phyloP scores from a whole-genome alignment of 2,797 vertebrate genomes.

The Pseudopleuronectes americanus region DNA sequence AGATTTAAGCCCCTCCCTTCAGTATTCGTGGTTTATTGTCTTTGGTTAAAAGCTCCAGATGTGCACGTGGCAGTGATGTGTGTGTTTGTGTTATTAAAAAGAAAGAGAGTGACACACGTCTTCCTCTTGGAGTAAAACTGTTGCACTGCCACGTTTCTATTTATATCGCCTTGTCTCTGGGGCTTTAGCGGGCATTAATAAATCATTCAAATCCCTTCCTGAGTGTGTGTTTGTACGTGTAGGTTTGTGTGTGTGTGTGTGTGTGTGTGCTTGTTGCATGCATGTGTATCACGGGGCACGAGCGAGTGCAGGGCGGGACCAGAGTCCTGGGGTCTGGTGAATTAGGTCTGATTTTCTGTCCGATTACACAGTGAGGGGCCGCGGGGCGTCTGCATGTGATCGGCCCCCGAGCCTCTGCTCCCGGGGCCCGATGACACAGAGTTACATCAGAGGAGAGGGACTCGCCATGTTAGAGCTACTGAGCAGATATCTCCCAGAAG shows the following conservation, averaged over 20 bases:
- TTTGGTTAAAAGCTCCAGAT: too few species aligned
- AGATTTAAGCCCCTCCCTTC: too few species aligned
- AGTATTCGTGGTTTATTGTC: too few species aligned
- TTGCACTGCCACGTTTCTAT: slow-evolving; percentile 15
- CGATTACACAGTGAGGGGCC: slow-evolving; percentile 63
- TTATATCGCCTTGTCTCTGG: slow-evolving; percentile 18
- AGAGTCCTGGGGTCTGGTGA: slow-evolving; percentile 40
- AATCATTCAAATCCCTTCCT: slow-evolving; percentile 36
- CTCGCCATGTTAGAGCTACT: slow-evolving; percentile 32
- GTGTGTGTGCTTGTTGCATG: slow-evolving; percentile 20
- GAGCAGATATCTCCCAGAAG: slow-evolving; percentile 20
- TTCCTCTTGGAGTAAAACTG: neutral
- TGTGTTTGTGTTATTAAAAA: slow-evolving; percentile 10
- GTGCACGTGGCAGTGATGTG: too few species aligned
- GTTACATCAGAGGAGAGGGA: slow-evolving; percentile 40
- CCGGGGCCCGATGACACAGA: slow-evolving; percentile 22
- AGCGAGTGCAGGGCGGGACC: slow-evolving; percentile 21
- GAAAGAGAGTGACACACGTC: neutral
- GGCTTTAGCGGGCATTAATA: slow-evolving; percentile 22
- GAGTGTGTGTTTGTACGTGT: neutral
- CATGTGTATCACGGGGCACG: slow-evolving; percentile 14
- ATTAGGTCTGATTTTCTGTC: slow-evolving; percentile 70
- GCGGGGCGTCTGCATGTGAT: slow-evolving; percentile 55
- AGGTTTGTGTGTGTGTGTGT: slow-evolving; percentile 14
- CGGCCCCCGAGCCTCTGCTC: slow-evolving; percentile 14